These are phyloP conservation scores for Lipophrys pholis DNA, from an alignment of 2,113 vertebrate genomes.

Conservation along the genomic window DNA sequence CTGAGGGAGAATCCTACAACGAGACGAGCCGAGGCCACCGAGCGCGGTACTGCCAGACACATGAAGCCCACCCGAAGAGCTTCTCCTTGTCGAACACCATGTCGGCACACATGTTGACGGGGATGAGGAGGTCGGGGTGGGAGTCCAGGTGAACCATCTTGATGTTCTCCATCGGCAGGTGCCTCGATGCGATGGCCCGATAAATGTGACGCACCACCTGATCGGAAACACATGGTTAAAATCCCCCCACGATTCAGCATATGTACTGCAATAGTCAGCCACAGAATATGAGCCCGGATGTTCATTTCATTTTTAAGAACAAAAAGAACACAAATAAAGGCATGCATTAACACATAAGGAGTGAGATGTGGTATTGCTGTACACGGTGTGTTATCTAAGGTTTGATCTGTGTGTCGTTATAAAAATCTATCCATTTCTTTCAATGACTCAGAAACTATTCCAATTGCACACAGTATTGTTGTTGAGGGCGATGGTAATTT, in stretches of 20 bases:
- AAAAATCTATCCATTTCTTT: too few species aligned
- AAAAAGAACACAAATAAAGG: too few species aligned
- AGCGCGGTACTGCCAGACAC: too few species aligned
- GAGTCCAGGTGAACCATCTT: constrained; percentile 95
- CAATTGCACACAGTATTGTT: too few species aligned
- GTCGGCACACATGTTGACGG: constrained; percentile 95
- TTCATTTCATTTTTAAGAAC: too few species aligned
- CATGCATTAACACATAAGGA: too few species aligned
- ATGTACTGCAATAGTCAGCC: background rate
- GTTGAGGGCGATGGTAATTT: too few species aligned
- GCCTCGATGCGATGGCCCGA: constrained; percentile 93
- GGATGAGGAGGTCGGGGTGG: constrained; percentile 97
- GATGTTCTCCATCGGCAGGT: constrained; percentile 88
- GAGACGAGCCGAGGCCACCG: background rate
- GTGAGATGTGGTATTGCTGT: too few species aligned
- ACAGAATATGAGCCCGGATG: too few species aligned
- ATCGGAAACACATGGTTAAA: background rate
- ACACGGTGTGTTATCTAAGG: too few species aligned
- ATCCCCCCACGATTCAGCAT: background rate
- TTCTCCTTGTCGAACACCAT: constrained; percentile 94
- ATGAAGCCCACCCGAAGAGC: constrained; percentile 86
- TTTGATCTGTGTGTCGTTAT: too few species aligned
- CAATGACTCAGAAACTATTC: too few species aligned
- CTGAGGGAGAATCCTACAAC: background rate
- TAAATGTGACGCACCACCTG: constrained; percentile 95